Percentiles rank a stretch among this genome's conserved stretches.
Conservation (phyloP, 2,113 vertebrate genomes). For the Silurus meridionalis region DNA sequence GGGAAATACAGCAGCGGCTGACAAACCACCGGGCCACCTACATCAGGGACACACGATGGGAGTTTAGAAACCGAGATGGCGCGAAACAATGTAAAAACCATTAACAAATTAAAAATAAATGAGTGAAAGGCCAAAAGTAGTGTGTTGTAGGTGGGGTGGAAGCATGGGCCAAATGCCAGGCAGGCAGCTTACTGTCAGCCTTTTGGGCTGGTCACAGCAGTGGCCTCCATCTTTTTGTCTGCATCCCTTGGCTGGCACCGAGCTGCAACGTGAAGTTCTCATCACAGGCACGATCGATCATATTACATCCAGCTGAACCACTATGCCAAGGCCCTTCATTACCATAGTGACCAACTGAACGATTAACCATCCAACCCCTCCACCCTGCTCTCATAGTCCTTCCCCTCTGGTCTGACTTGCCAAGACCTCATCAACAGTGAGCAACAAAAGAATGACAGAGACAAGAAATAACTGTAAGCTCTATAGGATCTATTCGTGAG, state of each 20-base stretch:
- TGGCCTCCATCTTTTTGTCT: constrained; percentile 71
- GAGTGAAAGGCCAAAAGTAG: constrained; percentile 49
- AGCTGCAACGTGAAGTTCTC: constrained; percentile 57
- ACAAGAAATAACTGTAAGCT: constrained; percentile 44
- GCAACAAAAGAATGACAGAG: constrained; percentile 71
- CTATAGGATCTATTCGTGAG: constrained; percentile 59
- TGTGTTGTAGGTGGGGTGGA: constrained; percentile 12
- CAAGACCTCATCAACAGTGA: constrained; percentile 61
- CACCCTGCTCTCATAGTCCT: constrained; percentile 70
- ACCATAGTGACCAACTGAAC: constrained; percentile 77
- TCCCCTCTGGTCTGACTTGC: constrained; percentile 33
- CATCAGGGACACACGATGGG: constrained; percentile 46
- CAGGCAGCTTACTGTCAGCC: constrained; percentile 69
- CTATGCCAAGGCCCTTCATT: constrained; percentile 70
- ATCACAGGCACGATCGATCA: constrained; percentile 74
- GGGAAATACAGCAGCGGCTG: constrained; percentile 10
- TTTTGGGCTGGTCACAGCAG: constrained; percentile 68
- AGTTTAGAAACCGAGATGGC: constrained; percentile 45
- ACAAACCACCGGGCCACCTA: constrained; percentile 14
- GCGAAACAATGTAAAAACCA: constrained; percentile 61
- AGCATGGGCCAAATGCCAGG: constrained; percentile 68
- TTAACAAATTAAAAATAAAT: constrained; percentile 59
- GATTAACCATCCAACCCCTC: constrained; percentile 74
- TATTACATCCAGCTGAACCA: constrained; percentile 51
- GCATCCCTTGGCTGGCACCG: constrained; percentile 66